phyloP scores from a whole-genome alignment of 2,888 invertebrate species.

The Teleogryllus oceanicus region DNA sequence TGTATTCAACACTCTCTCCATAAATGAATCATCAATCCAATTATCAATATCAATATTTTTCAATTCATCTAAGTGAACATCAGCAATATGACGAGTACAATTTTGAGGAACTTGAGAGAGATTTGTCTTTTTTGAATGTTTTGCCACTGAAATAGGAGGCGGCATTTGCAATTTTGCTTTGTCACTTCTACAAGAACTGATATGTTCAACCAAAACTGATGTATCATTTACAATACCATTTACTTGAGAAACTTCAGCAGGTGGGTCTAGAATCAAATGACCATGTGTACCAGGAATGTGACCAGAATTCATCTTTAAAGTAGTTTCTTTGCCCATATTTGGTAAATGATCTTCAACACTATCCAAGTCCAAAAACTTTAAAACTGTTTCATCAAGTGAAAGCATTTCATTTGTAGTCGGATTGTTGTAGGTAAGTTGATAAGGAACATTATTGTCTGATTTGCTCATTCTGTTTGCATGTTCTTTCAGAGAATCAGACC shows the following conservation, averaged over 20 bases:
- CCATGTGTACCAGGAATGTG: no score
- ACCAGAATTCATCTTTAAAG: neutral
- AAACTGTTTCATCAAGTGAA: conserved; percentile 33
- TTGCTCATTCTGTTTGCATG: neutral
- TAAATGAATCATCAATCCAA: conserved; percentile 30
- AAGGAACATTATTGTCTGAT: neutral
- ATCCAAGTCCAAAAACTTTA: conserved; percentile 32
- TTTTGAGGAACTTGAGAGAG: neutral
- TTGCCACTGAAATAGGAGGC: no score
- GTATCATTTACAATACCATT: neutral
- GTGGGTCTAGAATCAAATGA: neutral
- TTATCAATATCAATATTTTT: neutral
- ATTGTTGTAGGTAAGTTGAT: neutral
- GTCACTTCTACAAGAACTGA: neutral
- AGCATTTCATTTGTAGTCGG: conserved; percentile 25
- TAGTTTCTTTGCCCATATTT: neutral
- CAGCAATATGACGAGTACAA: neutral
- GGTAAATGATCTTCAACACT: conserved; percentile 30
- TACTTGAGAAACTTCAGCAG: neutral
- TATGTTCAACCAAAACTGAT: neutral
- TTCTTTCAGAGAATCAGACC: neutral
- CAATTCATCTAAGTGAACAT: neutral
- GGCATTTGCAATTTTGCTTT: neutral
- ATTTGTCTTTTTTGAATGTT: neutral
- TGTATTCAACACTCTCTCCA: neutral